These are phyloP conservation scores for Melieria crassipennis DNA, from an alignment of 2,888 invertebrate species.

Conservation along the genomic window DNA sequence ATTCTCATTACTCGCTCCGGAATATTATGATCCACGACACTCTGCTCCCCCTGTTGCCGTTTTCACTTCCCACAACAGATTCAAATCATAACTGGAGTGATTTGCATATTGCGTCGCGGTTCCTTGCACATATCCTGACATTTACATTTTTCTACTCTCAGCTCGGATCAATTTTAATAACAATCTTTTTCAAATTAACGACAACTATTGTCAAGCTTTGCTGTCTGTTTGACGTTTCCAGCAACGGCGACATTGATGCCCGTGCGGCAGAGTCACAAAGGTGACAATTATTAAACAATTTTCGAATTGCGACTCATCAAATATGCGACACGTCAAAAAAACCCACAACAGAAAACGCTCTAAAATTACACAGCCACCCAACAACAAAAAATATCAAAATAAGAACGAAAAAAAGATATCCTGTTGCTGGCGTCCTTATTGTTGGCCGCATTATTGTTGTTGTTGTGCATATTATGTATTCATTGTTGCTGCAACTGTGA, in stretches of 20 bases:
- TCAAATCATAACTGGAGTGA: no score
- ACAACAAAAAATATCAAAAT: slow-evolving; percentile 14
- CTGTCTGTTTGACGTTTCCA: background rate
- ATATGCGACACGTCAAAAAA: slow-evolving; percentile 21
- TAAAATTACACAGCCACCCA: background rate
- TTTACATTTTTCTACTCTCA: no score
- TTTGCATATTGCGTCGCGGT: no score
- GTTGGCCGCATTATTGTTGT: slow-evolving; percentile 13
- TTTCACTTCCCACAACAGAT: no score
- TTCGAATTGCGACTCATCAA: slow-evolving; percentile 31
- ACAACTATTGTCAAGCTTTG: no score
- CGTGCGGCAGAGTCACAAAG: slow-evolving; percentile 19
- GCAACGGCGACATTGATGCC: background rate
- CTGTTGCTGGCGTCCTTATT: slow-evolving; percentile 4
- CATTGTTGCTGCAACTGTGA: slow-evolving; percentile 43
- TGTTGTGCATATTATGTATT: slow-evolving; percentile 13
- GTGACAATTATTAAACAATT: slow-evolving; percentile 39
- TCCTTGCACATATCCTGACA: no score
- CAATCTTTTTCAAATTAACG: no score
- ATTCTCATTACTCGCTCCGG: no score
- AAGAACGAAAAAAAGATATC: slow-evolving; percentile 13
- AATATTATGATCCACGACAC: no score
- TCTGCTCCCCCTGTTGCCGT: no score
- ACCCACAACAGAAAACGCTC: slow-evolving; percentile 2
- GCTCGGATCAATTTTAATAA: no score